phyloP scores from a whole-genome alignment of 2,888 invertebrate genomes.

The Tinea pellionella region DNA sequence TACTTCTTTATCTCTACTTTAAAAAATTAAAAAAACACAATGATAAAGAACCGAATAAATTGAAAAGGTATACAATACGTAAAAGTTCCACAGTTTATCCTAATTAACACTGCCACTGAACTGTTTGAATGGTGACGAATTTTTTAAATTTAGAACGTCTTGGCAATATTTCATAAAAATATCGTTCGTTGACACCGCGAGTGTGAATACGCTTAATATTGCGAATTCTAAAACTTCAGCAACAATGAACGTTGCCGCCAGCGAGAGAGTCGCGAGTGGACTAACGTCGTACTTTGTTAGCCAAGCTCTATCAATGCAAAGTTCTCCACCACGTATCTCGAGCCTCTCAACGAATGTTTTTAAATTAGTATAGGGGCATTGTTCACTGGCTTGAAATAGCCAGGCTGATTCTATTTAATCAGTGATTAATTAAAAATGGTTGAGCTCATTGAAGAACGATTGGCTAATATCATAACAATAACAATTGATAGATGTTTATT shows the following conservation, averaged over 20 bases:
- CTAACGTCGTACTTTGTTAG: constrained; percentile 21
- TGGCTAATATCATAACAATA: neutral
- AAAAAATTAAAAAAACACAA: neutral
- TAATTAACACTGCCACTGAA: constrained; percentile 12
- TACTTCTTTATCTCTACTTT: neutral
- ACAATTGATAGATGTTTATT: neutral
- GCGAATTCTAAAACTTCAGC: neutral
- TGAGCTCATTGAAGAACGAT: constrained; percentile 17
- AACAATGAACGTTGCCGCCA: constrained; percentile 19
- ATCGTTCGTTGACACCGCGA: constrained; percentile 6
- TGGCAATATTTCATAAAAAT: constrained; percentile 9
- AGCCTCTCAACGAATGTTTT: neutral
- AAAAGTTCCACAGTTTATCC: neutral
- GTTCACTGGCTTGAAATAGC: constrained; percentile 38
- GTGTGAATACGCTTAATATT: neutral
- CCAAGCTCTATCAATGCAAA: neutral
- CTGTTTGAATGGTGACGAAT: neutral
- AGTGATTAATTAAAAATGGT: constrained; percentile 18
- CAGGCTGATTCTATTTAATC: constrained; percentile 24
- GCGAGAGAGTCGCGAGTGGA: constrained; percentile 36
- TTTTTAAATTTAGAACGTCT: constrained; percentile 4
- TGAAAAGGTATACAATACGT: neutral
- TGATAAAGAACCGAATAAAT: neutral
- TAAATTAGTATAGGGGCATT: neutral
- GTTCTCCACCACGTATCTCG: neutral